A percentile compares a stretch with the other conserved stretches of the same genome.
Conservation (phyloP, 2,113 vertebrate genomes). For the Tragelaphus buxtoni region DNA sequence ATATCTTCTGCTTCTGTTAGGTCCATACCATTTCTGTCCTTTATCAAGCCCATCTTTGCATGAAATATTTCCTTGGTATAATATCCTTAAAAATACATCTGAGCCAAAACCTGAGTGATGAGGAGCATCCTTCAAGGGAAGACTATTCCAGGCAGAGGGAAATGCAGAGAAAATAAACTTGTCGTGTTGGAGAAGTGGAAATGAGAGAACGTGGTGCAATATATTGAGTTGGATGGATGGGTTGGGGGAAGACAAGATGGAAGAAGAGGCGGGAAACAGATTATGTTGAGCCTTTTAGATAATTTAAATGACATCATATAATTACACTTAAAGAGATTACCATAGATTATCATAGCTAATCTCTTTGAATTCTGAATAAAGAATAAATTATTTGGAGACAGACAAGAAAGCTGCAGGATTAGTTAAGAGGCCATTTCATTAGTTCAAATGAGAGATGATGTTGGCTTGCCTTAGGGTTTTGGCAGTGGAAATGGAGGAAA, state of each 20-base stretch:
- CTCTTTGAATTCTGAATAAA: not conserved
- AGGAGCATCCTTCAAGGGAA: not conserved
- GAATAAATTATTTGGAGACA: not conserved
- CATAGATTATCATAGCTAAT: not conserved
- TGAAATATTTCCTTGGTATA: too few relatives aligned
- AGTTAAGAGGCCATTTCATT: not conserved
- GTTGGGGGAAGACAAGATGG: not conserved
- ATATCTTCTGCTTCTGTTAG: too few relatives aligned
- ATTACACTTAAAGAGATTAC: not conserved
- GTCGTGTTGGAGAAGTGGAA: not conserved
- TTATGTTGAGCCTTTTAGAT: not conserved
- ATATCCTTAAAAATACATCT: not conserved
- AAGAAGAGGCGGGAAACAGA: not conserved
- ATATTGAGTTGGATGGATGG: not conserved
- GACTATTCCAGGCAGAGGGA: not conserved
- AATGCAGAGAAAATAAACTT: not conserved
- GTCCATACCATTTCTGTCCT: too few relatives aligned
- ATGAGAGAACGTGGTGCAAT: not conserved
- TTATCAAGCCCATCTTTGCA: too few relatives aligned
- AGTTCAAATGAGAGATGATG: not conserved
- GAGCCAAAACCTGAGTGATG: not conserved
- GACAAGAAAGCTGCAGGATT: not conserved
- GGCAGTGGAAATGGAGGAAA: not conserved
- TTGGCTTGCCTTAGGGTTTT: not conserved
- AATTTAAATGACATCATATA: not conserved